Base-by-base conservation (phyloP, 2,888 invertebrate genomes). In the Drosophila differens region DNA sequence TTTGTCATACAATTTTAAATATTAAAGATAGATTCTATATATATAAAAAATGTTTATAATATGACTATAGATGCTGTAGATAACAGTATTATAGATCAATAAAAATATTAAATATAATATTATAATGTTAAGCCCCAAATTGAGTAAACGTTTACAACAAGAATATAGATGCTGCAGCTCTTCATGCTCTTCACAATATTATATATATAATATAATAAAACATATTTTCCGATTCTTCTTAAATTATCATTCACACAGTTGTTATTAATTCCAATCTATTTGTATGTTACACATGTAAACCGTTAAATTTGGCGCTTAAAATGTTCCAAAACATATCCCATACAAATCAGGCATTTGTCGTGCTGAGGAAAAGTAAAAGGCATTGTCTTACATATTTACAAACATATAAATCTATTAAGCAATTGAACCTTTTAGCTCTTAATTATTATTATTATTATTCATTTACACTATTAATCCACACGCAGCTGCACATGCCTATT, bases 221-320 rank as follows among this genome's bases (percentile, higher is more conserved):
- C 22, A 4, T 47, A 4, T 47, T 25, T 25, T 44, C 12, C 2
- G 5, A 12, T 22, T 22, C 5, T 9, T 32, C 33, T 54, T 9
- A 10, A 25, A 35, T 25, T 25, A 1, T 9, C 16, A 47, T 47
- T 16, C 47, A 25, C 47, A 25, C 16, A 25, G 16, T 47, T 25
- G 4, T 47, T 16, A 47, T 47, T 47, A 12, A 22, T 12, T 22
- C 1, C 2, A 22, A 22, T 44, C 5, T 47, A 47, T 25, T 25
- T 54, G 9, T 4, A 39, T 10, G 30, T 12, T 1, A 32, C 22
- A 57, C 22, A 44, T 10, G 44, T n/a, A 32, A 44, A 28, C 19
- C 51, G 51, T 59, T 16, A 44, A 52, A 71, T 52, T 69, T 69
- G 41, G 72, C 72, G 69, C 69, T 35, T 14, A 49, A 70, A 55